Evolutionary conservation across 2,113 vertebrate species (phyloP).

Genomic region (Vidua macroura): DNA sequence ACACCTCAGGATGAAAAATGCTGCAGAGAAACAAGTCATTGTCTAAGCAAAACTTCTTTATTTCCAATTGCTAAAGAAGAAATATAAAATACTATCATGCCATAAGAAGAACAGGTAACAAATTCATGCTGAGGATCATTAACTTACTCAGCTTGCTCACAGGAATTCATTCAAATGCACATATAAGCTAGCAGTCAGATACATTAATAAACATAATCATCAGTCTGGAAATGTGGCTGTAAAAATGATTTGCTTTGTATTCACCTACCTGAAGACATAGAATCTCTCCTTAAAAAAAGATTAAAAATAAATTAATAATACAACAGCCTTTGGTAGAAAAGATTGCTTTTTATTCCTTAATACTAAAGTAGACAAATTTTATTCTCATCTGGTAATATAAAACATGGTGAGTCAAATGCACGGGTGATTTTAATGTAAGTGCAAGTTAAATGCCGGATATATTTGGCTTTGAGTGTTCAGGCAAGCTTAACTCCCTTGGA

Average conservation of each 20-base stretch:
- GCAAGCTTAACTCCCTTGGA: slow-evolving; percentile 18
- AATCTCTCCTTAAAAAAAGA: not conserved
- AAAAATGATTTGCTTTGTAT: not conserved
- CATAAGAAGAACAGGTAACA: not conserved
- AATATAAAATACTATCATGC: not conserved
- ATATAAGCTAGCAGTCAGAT: not conserved
- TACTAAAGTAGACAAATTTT: not conserved
- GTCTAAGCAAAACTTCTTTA: not conserved
- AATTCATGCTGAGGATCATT: not conserved
- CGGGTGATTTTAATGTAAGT: not conserved
- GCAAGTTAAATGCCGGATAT: not conserved
- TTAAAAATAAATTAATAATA: not conserved
- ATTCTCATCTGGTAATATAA: not conserved
- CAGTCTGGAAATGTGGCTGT: not conserved
- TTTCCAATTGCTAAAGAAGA: not conserved
- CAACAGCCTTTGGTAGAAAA: not conserved
- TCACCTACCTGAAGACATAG: not conserved
- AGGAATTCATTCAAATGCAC: not conserved
- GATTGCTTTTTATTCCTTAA: not conserved
- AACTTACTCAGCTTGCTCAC: not conserved
- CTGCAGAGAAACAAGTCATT: not conserved
- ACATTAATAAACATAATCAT: not conserved
- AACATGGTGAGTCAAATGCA: slow-evolving; percentile 9
- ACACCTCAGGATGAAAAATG: not conserved
- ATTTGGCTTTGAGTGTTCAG: not conserved